phyloP scores from a whole-genome alignment of 1,140 invertebrate genomes.

The Thaumetopoea pityocampa region DNA sequence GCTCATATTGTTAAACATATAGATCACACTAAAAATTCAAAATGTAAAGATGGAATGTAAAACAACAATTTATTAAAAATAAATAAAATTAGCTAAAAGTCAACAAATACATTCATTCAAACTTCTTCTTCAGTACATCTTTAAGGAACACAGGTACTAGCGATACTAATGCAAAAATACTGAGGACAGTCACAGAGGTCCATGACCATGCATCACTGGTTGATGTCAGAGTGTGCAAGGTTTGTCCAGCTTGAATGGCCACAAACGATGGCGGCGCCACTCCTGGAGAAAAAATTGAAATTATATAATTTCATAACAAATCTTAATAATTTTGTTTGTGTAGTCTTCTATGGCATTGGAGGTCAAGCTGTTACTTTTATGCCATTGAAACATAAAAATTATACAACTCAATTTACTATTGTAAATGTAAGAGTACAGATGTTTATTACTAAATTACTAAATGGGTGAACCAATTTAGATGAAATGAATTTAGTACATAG shows the following conservation, averaged over 20 bases:
- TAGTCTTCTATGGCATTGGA: no score
- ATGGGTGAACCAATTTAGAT: no score
- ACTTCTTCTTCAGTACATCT: slow-evolving; percentile 86
- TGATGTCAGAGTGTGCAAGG: slow-evolving; percentile 93
- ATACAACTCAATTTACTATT: no score
- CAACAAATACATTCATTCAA: slow-evolving; percentile 78
- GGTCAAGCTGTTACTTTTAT: no score
- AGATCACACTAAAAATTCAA: slow-evolving; percentile 10
- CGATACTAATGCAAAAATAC: slow-evolving; percentile 87
- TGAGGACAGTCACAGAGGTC: slow-evolving; percentile 88
- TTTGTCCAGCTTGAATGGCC: slow-evolving; percentile 97
- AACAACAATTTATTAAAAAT: slow-evolving; percentile 50
- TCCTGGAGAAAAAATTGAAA: slow-evolving; percentile 79
- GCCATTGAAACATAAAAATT: no score
- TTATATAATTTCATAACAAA: background rate
- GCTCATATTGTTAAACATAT: slow-evolving; percentile 80
- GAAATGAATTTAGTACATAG: no score
- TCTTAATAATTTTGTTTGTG: no score
- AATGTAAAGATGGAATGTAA: slow-evolving; percentile 56
- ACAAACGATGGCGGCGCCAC: slow-evolving; percentile 98
- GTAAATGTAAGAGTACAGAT: no score
- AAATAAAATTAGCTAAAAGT: slow-evolving; percentile 55
- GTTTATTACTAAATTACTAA: no score
- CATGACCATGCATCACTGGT: slow-evolving; percentile 93
- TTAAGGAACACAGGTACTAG: slow-evolving; percentile 95